Evolutionary conservation across 2,113 vertebrate genomes (phyloP).

Genomic region (Brevimyrus niger): DNA sequence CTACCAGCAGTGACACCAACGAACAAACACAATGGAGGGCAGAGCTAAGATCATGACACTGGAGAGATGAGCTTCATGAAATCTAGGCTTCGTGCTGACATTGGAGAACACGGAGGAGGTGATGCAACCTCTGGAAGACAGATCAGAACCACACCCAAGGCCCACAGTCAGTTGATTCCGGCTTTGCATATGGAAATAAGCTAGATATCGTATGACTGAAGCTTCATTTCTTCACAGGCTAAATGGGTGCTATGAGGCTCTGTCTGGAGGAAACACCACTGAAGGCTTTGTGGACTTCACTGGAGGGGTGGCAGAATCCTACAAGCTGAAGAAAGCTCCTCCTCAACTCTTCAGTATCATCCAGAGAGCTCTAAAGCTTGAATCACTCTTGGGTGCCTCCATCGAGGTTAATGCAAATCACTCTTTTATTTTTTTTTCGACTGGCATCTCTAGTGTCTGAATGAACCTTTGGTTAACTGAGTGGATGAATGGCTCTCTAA

Average conservation of each 20-base stretch:
- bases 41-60: background rate
- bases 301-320: conserved; percentile 82
- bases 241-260: conserved; percentile 78
- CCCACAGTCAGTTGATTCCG: background rate
- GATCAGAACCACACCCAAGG: background rate
- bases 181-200: conserved; percentile 1
- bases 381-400: conserved; percentile 62
- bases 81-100: background rate
- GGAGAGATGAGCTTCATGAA: background rate
- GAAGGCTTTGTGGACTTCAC: conserved; percentile 97
- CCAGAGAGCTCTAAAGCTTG: conserved; percentile 45
- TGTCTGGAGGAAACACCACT: conserved; percentile 79
- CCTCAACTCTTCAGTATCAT: conserved; percentile 56
- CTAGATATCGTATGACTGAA: background rate
- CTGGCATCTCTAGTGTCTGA: background rate
- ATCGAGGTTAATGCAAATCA: conserved; percentile 48
- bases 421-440: background rate
- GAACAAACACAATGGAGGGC: background rate
- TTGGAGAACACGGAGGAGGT: background rate
- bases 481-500: background rate
- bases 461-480: background rate
- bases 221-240: conserved; percentile 51
- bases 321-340: conserved; percentile 56
- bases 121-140: background rate
- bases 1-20: background rate